Percentiles rank a stretch among this genome's conserved stretches.
These are phyloP conservation scores for Bilobella aurantiaca DNA, from an alignment of 1,140 invertebrate genomes.

Conservation along the genomic window DNA sequence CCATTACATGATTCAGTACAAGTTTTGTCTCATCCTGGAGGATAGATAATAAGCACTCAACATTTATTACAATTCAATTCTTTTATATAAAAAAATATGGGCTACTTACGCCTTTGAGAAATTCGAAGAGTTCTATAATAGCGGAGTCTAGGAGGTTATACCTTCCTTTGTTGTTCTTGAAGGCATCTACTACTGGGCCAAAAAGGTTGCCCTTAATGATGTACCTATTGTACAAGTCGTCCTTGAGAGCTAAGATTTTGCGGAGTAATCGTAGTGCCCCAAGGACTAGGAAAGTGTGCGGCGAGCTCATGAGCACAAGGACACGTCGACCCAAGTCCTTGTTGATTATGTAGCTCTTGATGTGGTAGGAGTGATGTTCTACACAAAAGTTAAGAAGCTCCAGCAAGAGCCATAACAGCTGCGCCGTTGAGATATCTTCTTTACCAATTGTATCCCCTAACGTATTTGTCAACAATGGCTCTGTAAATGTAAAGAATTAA, in stretches of 20 bases:
- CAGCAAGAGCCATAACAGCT: conserved; percentile 83
- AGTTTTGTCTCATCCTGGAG: conserved; percentile 88
- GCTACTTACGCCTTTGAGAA: conserved; percentile 80
- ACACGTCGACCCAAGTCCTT: conserved; percentile 91
- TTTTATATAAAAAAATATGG: no score
- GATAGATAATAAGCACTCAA: no score
- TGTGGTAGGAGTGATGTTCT: conserved; percentile 98
- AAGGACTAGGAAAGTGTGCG: conserved; percentile 93
- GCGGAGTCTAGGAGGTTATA: conserved; percentile 99
- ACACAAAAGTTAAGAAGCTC: conserved; percentile 98
- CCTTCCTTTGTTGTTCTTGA: conserved; percentile 88
- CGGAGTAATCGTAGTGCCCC: conserved; percentile 89
- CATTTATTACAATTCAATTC: no score
- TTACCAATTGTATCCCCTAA: conserved; percentile 70
- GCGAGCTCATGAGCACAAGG: conserved; percentile 91
- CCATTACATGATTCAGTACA: conserved; percentile 85
- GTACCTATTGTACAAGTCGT: conserved; percentile 95
- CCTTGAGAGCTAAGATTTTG: conserved; percentile 92
- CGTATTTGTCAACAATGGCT: conserved; percentile 80
- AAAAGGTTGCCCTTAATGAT: conserved; percentile 94
- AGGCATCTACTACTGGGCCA: conserved; percentile 89
- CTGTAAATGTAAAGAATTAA: conserved; percentile 43
- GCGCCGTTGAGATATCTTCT: conserved; percentile 93
- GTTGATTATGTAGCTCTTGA: conserved; percentile 94
- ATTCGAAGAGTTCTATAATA: conserved; percentile 98